phyloP scores from a whole-genome alignment of 2,797 vertebrate species.

The Apogon talboti region DNA sequence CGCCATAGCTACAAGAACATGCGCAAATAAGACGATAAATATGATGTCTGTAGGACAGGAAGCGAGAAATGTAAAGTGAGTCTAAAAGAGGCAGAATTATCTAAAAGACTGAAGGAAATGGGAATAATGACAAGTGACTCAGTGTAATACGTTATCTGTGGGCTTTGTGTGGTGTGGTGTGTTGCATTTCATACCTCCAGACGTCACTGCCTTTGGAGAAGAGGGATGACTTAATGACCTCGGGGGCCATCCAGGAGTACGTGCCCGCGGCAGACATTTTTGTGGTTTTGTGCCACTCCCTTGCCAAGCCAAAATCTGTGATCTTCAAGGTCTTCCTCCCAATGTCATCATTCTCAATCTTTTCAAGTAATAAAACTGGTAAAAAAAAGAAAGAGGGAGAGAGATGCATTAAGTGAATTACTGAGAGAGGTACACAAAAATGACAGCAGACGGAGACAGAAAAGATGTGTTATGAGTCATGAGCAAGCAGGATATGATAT shows the following conservation, averaged over 20 bases:
- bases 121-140: not conserved
- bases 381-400: not conserved
- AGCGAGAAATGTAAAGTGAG: not conserved
- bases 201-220: slow-evolving; percentile 98
- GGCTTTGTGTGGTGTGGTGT: not conserved
- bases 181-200: slow-evolving; percentile 86
- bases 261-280: slow-evolving; percentile 96
- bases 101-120: not conserved
- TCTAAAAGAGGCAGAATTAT: not conserved
- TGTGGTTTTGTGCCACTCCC: slow-evolving; percentile 97
- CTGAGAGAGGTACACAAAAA: not conserved
- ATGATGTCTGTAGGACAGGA: not conserved
- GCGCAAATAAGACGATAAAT: not conserved
- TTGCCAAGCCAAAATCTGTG: slow-evolving; percentile 94
- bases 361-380: slow-evolving; percentile 94
- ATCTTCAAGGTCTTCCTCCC: slow-evolving; percentile 96
- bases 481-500: not conserved
- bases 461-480: not conserved
- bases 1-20: slow-evolving; percentile 87
- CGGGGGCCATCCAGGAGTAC: slow-evolving; percentile 98
- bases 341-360: slow-evolving; percentile 92
- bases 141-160: not conserved
- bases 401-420: slow-evolving; percentile 1
- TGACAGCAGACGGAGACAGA: not conserved
- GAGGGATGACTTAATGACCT: slow-evolving; percentile 95